Evolutionary conservation across 2,888 invertebrate species (phyloP), one percentile per base, ranked within the genome.

Genomic region (Apoda limacodes): DNA sequence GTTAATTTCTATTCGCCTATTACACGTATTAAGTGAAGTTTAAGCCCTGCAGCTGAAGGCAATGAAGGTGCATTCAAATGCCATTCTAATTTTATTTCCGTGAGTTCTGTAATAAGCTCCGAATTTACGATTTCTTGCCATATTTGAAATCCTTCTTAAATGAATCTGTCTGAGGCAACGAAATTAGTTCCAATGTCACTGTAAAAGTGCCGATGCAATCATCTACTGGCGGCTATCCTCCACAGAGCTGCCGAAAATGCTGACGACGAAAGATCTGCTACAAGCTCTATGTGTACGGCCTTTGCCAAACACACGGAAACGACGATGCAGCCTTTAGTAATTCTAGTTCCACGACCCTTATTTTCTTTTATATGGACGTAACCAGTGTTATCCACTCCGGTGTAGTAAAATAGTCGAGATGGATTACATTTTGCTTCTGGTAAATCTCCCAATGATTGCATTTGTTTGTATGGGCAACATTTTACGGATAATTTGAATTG

Each of bases 251-350:
- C n/a, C n/a, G n/a, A n/a, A n/a, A n/a, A n/a, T n/a, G n/a, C n/a
- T n/a, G n/a, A n/a, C n/a, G n/a, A n/a, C n/a, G n/a, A n/a, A n/a
- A n/a, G n/a, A 17, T 53, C 51, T 1, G 45, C 46, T 1, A 50
- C 52, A 1, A 50, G 22, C 26, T 52, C 52, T 5, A 55, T n/a
- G 19, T 52, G 50, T 5, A 53, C 33, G 5, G 45, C 47, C 25
- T 49, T 50, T 2, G 30, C 42, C 45, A 44, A 42, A 20, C 44
- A 40, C 4, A 44, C 30, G 13, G 41, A 52, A n/a, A 52, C 38
- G 1, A 41, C 43, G 1, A 48, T 34, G 29, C 48, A 48, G 9
- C 43, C 46, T n/a, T n/a, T n/a, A n/a, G n/a, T n/a, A n/a, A n/a
- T n/a, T n/a, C 27, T 34, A 39, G 7, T 14, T 25, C n/a, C 39